Evolutionary conservation across 1,140 invertebrate genomes (phyloP), one percentile per base, ranked within the genome.

Genomic region (Drosophila lini): DNA sequence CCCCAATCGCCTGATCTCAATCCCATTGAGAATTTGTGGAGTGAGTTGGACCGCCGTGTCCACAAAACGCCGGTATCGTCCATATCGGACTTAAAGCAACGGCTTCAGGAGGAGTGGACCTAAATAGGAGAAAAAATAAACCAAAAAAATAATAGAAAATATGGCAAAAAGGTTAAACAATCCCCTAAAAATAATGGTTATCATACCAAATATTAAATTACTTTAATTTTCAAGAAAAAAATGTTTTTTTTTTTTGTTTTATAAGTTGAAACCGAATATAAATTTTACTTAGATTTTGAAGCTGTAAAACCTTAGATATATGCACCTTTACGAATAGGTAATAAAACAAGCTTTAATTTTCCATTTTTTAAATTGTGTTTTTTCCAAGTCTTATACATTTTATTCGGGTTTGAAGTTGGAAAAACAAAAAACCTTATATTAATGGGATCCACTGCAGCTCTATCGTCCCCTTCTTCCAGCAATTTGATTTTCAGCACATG

Each of bases 41-140:
- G 48, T 47, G 38, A 52, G 44, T 62, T 62, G 45, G 60, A 62
- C 47, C 60, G 44, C 32, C 58, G 45, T 62, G 38, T 52, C 10
- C 59, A 62, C 44, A 19, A 62, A 62, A 62, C 59, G 31, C 47
- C 47, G 15, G 52, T 62, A 32, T 52, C 59, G 15, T 62, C 36
- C 8, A 48, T 62, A 47, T 9, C 47, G 3, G 34, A 34, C 5
- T 32, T 41, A 13, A 61, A 61, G 11, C 9, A 32, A 52, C 34
- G 59, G 47, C 59, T 62, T 62, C 36, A 52, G 19, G 45, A 61
- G 16, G 45, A 61, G 16, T 61, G n/a, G n/a, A n/a, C n/a, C n/a
- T n/a, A n/a, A n/a, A n/a, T n/a, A n/a, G n/a, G n/a, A n/a, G n/a
- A n/a, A n/a, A n/a, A n/a, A n/a, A n/a, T n/a, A n/a, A n/a, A n/a